Evolutionary conservation across 2,113 vertebrate genomes (phyloP), one percentile per base, ranked within the genome.

Genomic region (Uria lomvia): DNA sequence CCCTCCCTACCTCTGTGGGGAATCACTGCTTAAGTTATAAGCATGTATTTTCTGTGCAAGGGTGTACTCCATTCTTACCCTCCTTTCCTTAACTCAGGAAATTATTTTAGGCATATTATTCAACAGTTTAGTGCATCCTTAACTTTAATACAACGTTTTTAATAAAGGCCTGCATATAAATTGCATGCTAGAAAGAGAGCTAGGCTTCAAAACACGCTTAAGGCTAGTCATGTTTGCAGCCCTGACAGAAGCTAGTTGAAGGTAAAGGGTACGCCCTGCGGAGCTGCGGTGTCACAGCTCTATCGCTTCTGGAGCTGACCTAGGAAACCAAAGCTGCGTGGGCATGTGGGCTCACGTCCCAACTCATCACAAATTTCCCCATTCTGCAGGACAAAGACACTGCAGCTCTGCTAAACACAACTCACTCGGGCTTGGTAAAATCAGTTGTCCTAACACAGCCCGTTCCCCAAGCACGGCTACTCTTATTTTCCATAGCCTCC

Each of bases 201-300:
- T 38, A 58, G 68, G 27, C 17, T 73, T 62, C 1, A 27, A 42
- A 42, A 55, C 0, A 0, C 23, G 9, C 23, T 87, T n/a, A 11
- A 85, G 11, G n/a, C 23, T 88, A 11, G 23, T 43, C 4, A 1
- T 4, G 7, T 43, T 65, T 83, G 34, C 45, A 88, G 23, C 34
- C 36, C 58, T 11, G 3, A 6, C 30, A n/a, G n/a, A 22, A 88
- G 29, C 20, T 92, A 19, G 8, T 34, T 1, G 14, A 34, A 68
- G 20, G 71, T 7, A n/a, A 42, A 4, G 20, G 50, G 15, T 24
- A 12, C 30, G 7, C 6, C 9, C 49, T 22, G 30, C 22, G 63
- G 32, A 56, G 19, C n/a, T 72, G 17, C 58, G 17, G 6, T 38
- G 40, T 59, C 49, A 14, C 43, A 29, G 8, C 30, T 15, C 9